A percentile compares a stretch with the other conserved stretches of the same genome.
Conservation (phyloP, 2,113 vertebrate genomes). For the Microcebus murinus region DNA sequence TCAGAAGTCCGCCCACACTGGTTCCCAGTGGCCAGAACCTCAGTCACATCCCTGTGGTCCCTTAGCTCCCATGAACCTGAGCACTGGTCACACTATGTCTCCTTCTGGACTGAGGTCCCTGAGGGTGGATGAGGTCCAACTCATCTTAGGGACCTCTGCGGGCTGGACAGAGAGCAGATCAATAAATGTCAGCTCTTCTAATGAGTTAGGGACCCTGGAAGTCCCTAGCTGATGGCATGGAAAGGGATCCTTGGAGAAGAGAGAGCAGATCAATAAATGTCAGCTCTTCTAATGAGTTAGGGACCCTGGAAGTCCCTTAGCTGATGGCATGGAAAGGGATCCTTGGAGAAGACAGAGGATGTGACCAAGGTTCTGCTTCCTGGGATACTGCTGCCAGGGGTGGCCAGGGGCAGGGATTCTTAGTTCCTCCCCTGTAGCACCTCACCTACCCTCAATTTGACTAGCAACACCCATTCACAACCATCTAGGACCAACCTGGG, state of each 20-base stretch:
- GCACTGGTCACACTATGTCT: not conserved
- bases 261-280: not conserved
- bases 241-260: no score
- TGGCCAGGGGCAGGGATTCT: not conserved
- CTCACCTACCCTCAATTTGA: not conserved
- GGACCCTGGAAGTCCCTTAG: not conserved
- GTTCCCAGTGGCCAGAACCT: not conserved
- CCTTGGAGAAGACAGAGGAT: not conserved
- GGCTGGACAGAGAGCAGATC: not conserved
- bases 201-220: not conserved
- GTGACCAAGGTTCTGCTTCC: not conserved
- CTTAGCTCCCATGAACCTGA: not conserved
- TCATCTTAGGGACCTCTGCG: not conserved
- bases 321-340: not conserved
- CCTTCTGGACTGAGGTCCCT: not conserved
- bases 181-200: not conserved
- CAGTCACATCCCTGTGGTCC: not conserved
- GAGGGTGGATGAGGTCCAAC: not conserved
- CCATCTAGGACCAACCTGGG: not conserved
- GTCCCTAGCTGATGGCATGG: not conserved
- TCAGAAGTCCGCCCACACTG: not conserved
- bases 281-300: not conserved
- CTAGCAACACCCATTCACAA: not conserved
- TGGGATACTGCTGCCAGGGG: not conserved
- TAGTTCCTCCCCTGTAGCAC: not conserved